phyloP scores from a whole-genome alignment of 2,113 vertebrate genomes.

The Lophotis ruficrista region DNA sequence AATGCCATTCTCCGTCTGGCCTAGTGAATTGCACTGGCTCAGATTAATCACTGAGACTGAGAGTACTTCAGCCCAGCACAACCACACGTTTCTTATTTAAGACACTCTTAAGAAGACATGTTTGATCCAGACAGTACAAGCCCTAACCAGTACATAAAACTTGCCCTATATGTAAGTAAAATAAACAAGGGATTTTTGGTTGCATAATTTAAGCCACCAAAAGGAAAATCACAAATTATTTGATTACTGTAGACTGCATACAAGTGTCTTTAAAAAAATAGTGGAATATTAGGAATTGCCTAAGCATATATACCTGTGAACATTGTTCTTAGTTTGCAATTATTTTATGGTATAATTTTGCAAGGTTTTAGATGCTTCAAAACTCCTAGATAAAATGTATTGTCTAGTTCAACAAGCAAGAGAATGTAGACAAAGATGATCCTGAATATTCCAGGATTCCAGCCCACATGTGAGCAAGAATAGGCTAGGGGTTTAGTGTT shows the following conservation, averaged over 20 bases:
- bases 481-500: background rate
- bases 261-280: background rate
- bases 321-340: rapidly evolving
- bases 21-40: background rate
- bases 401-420: background rate
- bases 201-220: background rate
- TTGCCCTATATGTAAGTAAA: background rate
- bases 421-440: background rate
- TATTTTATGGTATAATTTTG: background rate
- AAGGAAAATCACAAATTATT: background rate
- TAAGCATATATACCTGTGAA: background rate
- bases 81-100: background rate
- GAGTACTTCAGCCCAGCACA: background rate
- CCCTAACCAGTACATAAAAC: background rate
- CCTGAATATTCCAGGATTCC: background rate
- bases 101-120: background rate
- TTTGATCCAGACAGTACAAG: background rate
- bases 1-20: background rate
- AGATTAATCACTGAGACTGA: background rate
- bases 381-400: background rate
- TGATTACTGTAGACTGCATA: background rate
- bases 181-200: background rate
- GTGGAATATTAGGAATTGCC: background rate
- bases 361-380: background rate
- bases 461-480: background rate